phyloP scores from a whole-genome alignment of 2,113 vertebrate genomes.

The Paralichthys olivaceus region DNA sequence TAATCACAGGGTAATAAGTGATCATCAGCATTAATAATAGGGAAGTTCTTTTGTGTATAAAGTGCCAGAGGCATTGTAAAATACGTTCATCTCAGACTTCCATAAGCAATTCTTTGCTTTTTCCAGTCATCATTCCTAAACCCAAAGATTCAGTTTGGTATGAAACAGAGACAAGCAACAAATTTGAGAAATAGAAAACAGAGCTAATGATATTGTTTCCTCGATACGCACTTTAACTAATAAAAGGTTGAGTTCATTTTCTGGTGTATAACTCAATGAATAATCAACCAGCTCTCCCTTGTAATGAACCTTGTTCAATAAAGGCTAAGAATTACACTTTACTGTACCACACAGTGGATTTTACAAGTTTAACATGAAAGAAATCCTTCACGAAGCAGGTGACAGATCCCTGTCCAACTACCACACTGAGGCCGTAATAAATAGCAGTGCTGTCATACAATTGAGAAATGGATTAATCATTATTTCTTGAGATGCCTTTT shows the following conservation, averaged over 20 bases:
- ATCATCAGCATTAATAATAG: no score
- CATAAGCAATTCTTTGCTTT: background rate
- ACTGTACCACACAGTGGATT: background rate
- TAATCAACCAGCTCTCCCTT: no score
- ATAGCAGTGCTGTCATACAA: slow-evolving; percentile 19
- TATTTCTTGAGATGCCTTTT: slow-evolving; percentile 58
- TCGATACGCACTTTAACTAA: no score
- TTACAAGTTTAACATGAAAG: background rate
- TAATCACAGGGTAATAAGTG: no score
- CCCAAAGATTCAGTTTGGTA: background rate
- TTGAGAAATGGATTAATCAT: slow-evolving; percentile 52
- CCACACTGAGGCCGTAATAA: background rate
- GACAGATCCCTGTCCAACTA: background rate
- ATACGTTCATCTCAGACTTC: background rate
- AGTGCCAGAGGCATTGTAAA: no score
- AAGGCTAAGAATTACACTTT: background rate
- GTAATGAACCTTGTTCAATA: background rate
- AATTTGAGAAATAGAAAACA: background rate
- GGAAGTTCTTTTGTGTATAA: no score
- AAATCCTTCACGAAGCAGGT: background rate
- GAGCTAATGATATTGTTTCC: no score
- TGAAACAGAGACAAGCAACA: background rate
- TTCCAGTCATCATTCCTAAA: background rate
- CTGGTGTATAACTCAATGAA: background rate
- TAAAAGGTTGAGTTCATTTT: background rate